These are phyloP conservation scores for Megathymus violae DNA, from an alignment of 1,140 invertebrate genomes.

Conservation along the genomic window DNA sequence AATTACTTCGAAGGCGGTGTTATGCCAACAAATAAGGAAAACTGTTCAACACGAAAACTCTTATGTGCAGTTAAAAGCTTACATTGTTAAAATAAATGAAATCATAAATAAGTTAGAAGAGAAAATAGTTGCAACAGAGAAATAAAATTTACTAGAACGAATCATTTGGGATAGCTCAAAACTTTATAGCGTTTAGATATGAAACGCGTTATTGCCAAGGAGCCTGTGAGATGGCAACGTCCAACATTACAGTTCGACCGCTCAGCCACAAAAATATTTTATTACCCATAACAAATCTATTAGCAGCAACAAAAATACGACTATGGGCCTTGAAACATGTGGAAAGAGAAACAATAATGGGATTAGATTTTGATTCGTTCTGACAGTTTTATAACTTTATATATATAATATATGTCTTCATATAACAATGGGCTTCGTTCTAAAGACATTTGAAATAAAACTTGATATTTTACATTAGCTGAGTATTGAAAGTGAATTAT, in stretches of 20 bases:
- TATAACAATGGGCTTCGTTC: too few relatives aligned
- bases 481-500: too few relatives aligned
- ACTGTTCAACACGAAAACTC: neutral
- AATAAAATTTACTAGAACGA: neutral
- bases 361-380: neutral
- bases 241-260: neutral
- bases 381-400: too few relatives aligned
- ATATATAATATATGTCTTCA: too few relatives aligned
- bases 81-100: too few relatives aligned
- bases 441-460: too few relatives aligned
- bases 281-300: conserved; percentile 3
- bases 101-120: too few relatives aligned
- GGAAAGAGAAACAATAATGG: neutral
- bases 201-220: neutral
- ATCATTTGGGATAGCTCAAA: conserved; percentile 4
- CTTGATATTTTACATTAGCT: too few relatives aligned
- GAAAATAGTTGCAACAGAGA: too few relatives aligned
- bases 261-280: conserved; percentile 4
- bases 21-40: neutral
- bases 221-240: neutral
- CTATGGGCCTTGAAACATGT: neutral
- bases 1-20: too few relatives aligned
- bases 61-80: neutral
- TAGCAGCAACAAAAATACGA: neutral
- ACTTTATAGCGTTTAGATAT: conserved; percentile 5